These are phyloP conservation scores for Cladopsammia gracilis DNA, from an alignment of 64 coral and sea anemone genomes.

Conservation along the genomic window DNA sequence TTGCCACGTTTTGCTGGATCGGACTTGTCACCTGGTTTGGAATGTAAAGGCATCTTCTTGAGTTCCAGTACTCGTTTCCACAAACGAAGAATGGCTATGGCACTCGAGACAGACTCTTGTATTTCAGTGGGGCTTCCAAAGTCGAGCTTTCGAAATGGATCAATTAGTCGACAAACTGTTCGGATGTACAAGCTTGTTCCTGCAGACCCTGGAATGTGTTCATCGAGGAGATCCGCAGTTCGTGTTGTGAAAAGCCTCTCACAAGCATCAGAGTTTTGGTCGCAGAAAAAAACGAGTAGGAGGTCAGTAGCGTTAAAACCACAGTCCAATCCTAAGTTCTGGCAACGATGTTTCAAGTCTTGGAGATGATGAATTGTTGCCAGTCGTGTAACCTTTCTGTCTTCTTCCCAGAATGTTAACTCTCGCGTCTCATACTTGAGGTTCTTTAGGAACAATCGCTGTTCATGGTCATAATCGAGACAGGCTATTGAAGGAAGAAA, in stretches of 20 bases:
- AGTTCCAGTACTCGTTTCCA: constrained; percentile 46
- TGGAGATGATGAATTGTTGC: constrained; percentile 32
- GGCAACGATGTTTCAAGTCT: constrained; percentile 47
- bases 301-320: constrained; percentile 58
- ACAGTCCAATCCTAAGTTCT: constrained; percentile 39
- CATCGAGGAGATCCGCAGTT: constrained; percentile 72
- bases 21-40: constrained; percentile 35
- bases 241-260: constrained; percentile 42
- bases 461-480: constrained; percentile 54
- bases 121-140: constrained; percentile 65
- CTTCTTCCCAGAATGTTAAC: constrained; percentile 40
- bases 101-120: constrained; percentile 28
- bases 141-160: constrained; percentile 32
- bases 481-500: constrained; percentile 25
- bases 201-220: constrained; percentile 63
- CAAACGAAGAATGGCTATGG: constrained; percentile 27
- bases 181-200: constrained; percentile 62
- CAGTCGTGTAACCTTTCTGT: background rate
- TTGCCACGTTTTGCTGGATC: constrained; percentile 57
- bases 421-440: constrained; percentile 40
- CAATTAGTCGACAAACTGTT: constrained; percentile 22
- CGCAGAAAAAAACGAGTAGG: constrained; percentile 50
- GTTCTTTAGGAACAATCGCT: constrained; percentile 19
- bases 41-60: constrained; percentile 23
- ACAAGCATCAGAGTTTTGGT: constrained; percentile 79